These are phyloP conservation scores for Kuschelorhynchus macadamiae DNA, from an alignment of 2,888 invertebrate genomes.

Conservation along the genomic window DNA sequence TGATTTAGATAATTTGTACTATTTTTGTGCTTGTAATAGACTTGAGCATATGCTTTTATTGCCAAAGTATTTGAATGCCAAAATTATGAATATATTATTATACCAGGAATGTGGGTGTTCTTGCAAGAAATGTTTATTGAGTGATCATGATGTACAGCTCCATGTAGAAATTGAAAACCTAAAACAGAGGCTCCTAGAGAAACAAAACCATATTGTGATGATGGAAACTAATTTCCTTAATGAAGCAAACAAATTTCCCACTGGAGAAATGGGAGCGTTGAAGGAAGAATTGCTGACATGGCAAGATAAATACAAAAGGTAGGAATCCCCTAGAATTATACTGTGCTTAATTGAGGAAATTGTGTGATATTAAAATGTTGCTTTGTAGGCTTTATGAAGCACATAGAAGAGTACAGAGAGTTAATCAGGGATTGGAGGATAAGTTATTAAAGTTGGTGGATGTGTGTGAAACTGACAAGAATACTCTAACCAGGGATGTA, in stretches of 20 bases:
- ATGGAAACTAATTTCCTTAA: constrained; percentile 90
- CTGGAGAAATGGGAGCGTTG: constrained; percentile 82
- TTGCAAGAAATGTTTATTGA: constrained; percentile 71
- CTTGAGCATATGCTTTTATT: neutral
- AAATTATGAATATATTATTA: no score
- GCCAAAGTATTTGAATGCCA: neutral
- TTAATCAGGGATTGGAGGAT: constrained; percentile 95
- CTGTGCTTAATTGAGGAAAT: no score
- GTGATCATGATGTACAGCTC: constrained; percentile 76
- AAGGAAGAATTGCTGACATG: constrained; percentile 89
- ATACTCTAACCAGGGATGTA: constrained; percentile 87
- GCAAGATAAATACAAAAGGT: constrained; percentile 94
- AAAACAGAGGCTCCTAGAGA: constrained; percentile 84
- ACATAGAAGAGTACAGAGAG: constrained; percentile 92
- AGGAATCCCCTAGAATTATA: no score
- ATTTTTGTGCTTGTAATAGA: constrained; percentile 15
- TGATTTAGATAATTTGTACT: neutral
- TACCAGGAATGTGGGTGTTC: constrained; percentile 75
- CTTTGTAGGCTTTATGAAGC: constrained; percentile 87
- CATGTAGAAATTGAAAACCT: constrained; percentile 91
- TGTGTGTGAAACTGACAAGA: constrained; percentile 91
- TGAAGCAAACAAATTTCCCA: constrained; percentile 72
- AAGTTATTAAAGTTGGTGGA: constrained; percentile 93
- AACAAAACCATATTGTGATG: constrained; percentile 86
- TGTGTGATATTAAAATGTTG: no score